These are phyloP conservation scores for Phocides pigmalion DNA, from an alignment of 1,140 invertebrate species.

Conservation along the genomic window DNA sequence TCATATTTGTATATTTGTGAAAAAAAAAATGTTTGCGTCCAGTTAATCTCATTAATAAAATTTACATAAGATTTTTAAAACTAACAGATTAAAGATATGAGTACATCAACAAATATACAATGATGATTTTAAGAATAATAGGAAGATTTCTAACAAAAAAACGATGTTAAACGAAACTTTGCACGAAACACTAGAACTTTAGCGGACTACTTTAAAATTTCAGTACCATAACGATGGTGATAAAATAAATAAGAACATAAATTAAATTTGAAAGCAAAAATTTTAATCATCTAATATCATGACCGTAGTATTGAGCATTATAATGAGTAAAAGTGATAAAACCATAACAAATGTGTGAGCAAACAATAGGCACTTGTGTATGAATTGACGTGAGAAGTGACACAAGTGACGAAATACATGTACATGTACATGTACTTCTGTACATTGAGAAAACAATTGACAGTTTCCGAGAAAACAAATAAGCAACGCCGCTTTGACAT, in stretches of 20 bases:
- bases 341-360: slow-evolving; percentile 60
- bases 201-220: slow-evolving; percentile 24
- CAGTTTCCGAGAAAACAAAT: slow-evolving; percentile 57
- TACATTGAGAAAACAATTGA: slow-evolving; percentile 74
- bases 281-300: slow-evolving; percentile 77
- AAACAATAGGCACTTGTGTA: slow-evolving; percentile 67
- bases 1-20: no score
- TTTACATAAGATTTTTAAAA: no score
- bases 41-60: no score
- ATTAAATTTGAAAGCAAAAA: slow-evolving; percentile 60
- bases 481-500: slow-evolving; percentile 59
- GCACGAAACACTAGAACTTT: no score
- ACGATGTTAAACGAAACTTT: no score
- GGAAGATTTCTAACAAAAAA: no score
- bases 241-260: slow-evolving; percentile 64
- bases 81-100: no score
- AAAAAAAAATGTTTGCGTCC: no score
- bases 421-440: slow-evolving; percentile 39
- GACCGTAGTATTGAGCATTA: slow-evolving; percentile 78
- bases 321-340: slow-evolving; percentile 72
- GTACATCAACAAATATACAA: no score
- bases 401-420: slow-evolving; percentile 39
- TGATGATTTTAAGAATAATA: no score
- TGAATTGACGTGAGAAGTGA: slow-evolving; percentile 72
- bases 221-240: slow-evolving; percentile 27